phyloP scores from a whole-genome alignment of 2,113 vertebrate species.

The Callocephalon fimbriatum region DNA sequence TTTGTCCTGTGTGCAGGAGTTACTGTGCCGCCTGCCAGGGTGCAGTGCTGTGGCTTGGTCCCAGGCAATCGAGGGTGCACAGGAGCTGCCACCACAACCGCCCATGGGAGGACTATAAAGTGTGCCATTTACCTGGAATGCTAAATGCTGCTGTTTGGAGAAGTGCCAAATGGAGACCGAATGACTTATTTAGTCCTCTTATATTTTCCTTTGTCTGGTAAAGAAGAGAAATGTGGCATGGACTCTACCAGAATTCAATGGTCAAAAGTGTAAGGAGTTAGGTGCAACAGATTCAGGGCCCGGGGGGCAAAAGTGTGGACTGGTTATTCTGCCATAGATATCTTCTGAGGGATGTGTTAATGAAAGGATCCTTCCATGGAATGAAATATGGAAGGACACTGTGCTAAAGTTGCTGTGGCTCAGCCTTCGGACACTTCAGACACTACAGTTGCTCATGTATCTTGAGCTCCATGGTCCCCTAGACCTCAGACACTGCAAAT shows the following conservation, averaged over 20 bases:
- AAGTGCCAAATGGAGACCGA: background rate
- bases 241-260: background rate
- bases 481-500: background rate
- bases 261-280: background rate
- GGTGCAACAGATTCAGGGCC: accelerated
- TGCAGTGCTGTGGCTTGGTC: background rate
- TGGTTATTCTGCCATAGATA: background rate
- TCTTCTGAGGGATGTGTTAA: background rate
- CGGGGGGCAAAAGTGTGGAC: background rate
- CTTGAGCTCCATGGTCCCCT: background rate
- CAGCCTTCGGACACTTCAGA: background rate
- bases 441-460: background rate
- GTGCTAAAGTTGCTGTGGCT: background rate
- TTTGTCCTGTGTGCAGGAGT: background rate
- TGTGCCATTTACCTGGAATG: background rate
- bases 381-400: background rate
- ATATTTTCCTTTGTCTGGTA: background rate
- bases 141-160: background rate
- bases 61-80: background rate
- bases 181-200: background rate
- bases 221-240: background rate
- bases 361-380: background rate
- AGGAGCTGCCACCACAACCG: background rate
- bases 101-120: background rate
- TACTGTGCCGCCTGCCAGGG: too few relatives aligned